Evolutionary conservation across 2,888 invertebrate genomes (phyloP), one percentile per base, ranked within the genome.

Genomic region (Augochlorella aurata): DNA sequence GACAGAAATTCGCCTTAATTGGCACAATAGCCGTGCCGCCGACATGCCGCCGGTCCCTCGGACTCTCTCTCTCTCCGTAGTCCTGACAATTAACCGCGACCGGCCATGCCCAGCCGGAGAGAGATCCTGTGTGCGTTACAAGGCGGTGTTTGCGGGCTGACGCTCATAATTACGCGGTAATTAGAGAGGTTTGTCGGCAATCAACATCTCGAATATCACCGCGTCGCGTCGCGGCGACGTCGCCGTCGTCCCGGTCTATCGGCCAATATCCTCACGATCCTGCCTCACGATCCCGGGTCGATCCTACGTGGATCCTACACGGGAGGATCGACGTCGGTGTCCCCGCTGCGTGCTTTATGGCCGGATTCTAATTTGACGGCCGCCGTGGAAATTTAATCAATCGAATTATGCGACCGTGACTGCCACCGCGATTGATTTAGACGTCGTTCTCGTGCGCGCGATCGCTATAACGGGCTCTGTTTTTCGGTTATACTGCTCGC

Each of bases 131-230:
- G 74, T 74, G 85, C 83, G 83, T 84, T 82, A 71, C 74, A 81
- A 78, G 77, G 67, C 72, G 44, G n/a, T 66, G 67, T 54, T 73
- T 74, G 52, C 72, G 50, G 63, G 83, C 82, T 69, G 86, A 85
- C 86, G 88, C 85, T 90, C 87, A 90, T 92, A 92, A 92, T 93
- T 91, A 91, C 89, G 87, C 90, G 88, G 89, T 92, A 93, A 92
- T 93, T 93, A 92, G 90, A 90, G 88, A 90, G 87, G 90, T 90
- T 92, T 92, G 90, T 90, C 90, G 90, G 90, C 90, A 92, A 91
- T 91, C 90, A 91, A 89, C 89, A 88, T 89, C 85, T 88, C 84
- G 91, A 90, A 90, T 91, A 90, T 90, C 88, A 87, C 88, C 87
- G 85, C 38, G 38, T 38, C 7, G 38, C 38, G 38, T 38, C 38